Evolutionary conservation across 1,140 invertebrate species (phyloP), one percentile per base, ranked within the genome.

Genomic region (Physella acuta): DNA sequence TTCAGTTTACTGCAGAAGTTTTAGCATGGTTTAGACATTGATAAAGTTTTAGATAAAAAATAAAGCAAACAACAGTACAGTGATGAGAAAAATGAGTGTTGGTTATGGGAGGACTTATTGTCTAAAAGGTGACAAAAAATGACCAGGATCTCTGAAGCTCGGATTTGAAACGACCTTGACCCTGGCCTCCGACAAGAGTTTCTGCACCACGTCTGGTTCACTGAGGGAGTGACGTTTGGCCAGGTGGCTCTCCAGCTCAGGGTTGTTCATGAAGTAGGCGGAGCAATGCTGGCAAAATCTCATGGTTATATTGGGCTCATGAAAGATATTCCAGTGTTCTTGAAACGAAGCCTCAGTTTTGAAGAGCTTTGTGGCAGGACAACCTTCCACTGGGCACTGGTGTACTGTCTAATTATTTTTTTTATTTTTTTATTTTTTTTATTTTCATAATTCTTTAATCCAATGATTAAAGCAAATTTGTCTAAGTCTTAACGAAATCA

Each of bases 221-320:
- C 2, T 61, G 26, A 51, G 4, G 11, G 39, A 64, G n/a, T 64
- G 62, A 11, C 49, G 37, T 16, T 28, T 64, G 11, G 3, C 2
- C 28, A 64, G n/a, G 34, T 64, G 62, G 28, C 28, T 56, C 24
- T 67, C 52, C 20, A 56, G 33, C 16, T 67, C 64, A 17, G 24
- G 11, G 24, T 17, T 24, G 3, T 28, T 31, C 3, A 58, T 52
- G 30, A 69, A 61, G 20, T 52, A 52, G 1, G 26, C 55, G 4
- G 30, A 49, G 26, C 56, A 60, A 37, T 56, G 30, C 17, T 55
- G 51, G 30, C 70, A 71, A 60, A 63, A 36, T 30, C 59, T 65
- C 30, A 65, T 61, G 16, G 64, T 52, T 33, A 62, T 44, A 2
- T 64, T 2, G 30, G 39, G 8, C 52, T 51, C 31, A 52, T 64